Evolutionary conservation across 2,797 vertebrate genomes (phyloP).

Genomic region (Takifugu rubripes): DNA sequence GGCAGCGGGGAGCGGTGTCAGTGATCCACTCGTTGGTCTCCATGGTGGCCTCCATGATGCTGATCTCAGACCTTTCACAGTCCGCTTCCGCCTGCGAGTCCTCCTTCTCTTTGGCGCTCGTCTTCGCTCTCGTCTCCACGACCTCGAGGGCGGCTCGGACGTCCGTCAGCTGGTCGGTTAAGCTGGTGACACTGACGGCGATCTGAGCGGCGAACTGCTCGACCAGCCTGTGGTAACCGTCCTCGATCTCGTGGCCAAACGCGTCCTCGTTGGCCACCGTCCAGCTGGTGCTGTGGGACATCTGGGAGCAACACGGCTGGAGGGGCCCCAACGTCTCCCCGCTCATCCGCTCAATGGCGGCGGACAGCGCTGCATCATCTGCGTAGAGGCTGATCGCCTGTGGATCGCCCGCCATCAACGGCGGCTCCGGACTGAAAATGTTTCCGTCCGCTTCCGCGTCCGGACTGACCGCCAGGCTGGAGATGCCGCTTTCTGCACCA

Average conservation of each 20-base stretch:
- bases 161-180: neutral
- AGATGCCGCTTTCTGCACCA: constrained; percentile 59
- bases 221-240: constrained; percentile 30
- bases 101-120: constrained; percentile 19
- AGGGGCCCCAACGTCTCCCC: neutral
- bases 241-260: constrained; percentile 43
- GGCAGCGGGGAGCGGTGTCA: constrained; percentile 46
- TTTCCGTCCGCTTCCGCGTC: constrained; percentile 28
- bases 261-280: constrained; percentile 26
- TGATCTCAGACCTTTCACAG: constrained; percentile 71
- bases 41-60: constrained; percentile 81
- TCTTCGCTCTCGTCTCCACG: constrained; percentile 17
- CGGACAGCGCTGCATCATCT: neutral
- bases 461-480: constrained; percentile 61
- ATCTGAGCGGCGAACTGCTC: constrained; percentile 15
- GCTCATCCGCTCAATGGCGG: neutral
- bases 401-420: neutral
- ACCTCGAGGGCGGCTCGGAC: constrained; percentile 5
- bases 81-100: constrained; percentile 35
- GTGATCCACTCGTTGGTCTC: constrained; percentile 78
- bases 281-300: neutral
- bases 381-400: neutral
- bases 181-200: neutral
- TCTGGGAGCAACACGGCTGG: neutral
- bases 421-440: neutral